Percentiles rank a stretch among this genome's conserved stretches.
Evolutionary conservation across 2,113 vertebrate species (phyloP).

Genomic region (Xenopus tropicalis): UCB_Xtro_10.0 CM004450.2:57753001-57753500

Average conservation of each 20-base stretch:
- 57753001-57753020: too few relatives aligned
- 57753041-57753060: too few relatives aligned
- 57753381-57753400: too few relatives aligned
- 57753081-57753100: too few relatives aligned
- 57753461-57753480: too few relatives aligned
- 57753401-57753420: too few relatives aligned
- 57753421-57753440: too few relatives aligned
- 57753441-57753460: too few relatives aligned
- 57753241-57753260: conserved; percentile 44
- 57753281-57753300: conserved; percentile 39
- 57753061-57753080: too few relatives aligned
- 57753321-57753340: conserved; percentile 17
- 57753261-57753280: conserved; percentile 40
- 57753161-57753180: conserved; percentile 18
- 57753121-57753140: conserved; percentile 1
- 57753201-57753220: conserved; percentile 15
- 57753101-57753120: not conserved
- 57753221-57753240: conserved; percentile 32
- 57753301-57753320: conserved; percentile 34
- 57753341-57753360: conserved; percentile 1
- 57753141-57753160: conserved; percentile 8
- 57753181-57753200: conserved; percentile 29
- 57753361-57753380: not conserved
- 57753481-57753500: too few relatives aligned
- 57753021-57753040: too few relatives aligned